Conservation (phyloP, 2,888 invertebrate species). For the Plagiodera versicolora region DNA sequence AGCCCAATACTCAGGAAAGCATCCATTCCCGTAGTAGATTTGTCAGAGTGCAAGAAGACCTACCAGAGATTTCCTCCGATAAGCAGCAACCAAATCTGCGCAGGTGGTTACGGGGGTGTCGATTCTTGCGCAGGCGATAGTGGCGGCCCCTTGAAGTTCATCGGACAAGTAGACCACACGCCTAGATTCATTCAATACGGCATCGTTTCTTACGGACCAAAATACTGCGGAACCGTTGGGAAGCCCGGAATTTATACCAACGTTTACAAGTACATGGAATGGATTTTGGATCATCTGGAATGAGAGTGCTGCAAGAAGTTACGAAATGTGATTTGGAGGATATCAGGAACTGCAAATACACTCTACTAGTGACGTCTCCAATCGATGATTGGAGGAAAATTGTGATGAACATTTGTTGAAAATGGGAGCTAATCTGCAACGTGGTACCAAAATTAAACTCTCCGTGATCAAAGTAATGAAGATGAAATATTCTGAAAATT, state of each 20-base stretch:
- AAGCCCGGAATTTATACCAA: conserved; percentile 70
- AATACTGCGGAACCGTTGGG: conserved; percentile 52
- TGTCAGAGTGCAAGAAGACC: conserved; percentile 43
- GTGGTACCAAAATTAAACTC: too few species aligned
- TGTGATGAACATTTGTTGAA: too few species aligned
- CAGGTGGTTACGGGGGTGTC: conserved; percentile 62
- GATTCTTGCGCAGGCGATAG: conserved; percentile 71
- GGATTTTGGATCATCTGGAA: conserved; percentile 61
- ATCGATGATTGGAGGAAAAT: too few species aligned
- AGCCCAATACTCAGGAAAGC: conserved; percentile 53
- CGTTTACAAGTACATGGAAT: conserved; percentile 61
- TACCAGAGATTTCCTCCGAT: conserved; percentile 43
- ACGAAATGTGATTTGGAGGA: too few species aligned
- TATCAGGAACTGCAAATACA: too few species aligned
- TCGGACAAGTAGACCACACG: conserved; percentile 48
- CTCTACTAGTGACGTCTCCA: too few species aligned
- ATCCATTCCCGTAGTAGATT: conserved; percentile 49
- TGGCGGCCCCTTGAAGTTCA: conserved; percentile 64
- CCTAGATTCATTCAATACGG: conserved; percentile 59
- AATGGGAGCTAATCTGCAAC: too few species aligned
- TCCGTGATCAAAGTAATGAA: too few species aligned
- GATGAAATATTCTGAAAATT: too few species aligned
- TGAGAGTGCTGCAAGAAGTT: too few species aligned
- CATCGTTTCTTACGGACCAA: conserved; percentile 55
- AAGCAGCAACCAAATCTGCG: conserved; percentile 60